Evolutionary conservation across 2,113 vertebrate genomes (phyloP).

Genomic region (Oreochromis niloticus): DNA sequence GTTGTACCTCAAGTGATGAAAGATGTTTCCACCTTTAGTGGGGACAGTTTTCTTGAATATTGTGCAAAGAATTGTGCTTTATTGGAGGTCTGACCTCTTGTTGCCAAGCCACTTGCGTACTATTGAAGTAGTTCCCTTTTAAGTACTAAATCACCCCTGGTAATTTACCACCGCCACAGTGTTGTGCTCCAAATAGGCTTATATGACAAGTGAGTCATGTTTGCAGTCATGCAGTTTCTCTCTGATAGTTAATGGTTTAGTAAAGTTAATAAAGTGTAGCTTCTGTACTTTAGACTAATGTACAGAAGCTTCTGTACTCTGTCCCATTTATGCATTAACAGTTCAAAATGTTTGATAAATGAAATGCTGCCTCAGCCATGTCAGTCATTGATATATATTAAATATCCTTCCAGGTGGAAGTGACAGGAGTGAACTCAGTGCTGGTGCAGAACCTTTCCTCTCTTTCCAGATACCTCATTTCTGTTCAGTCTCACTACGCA

Average conservation of each 20-base stretch:
- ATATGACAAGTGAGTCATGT: not conserved
- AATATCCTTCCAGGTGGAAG: constrained; percentile 72
- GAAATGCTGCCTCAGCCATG: not conserved
- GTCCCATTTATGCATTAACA: not conserved
- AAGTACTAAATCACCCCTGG: not conserved
- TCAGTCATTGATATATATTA: not conserved
- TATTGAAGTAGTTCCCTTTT: no score
- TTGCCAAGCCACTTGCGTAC: not conserved
- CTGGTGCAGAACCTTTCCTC: constrained; percentile 82
- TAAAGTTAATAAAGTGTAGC: not conserved
- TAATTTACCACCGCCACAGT: not conserved
- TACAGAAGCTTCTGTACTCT: not conserved
- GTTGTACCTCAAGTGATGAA: not conserved
- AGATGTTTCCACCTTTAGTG: not conserved
- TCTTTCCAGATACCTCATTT: constrained; percentile 82
- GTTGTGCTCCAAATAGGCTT: not conserved
- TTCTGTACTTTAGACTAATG: not conserved
- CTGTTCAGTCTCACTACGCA: constrained; percentile 72
- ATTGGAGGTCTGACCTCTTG: not conserved
- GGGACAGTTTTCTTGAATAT: not conserved
- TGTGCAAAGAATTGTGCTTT: not conserved
- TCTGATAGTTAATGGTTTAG: not conserved
- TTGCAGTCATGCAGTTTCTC: not conserved
- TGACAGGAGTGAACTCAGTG: constrained; percentile 74
- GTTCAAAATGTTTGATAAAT: not conserved